Conservation (phyloP, 2,113 vertebrate species). For the Rhinogobius similis region DNA sequence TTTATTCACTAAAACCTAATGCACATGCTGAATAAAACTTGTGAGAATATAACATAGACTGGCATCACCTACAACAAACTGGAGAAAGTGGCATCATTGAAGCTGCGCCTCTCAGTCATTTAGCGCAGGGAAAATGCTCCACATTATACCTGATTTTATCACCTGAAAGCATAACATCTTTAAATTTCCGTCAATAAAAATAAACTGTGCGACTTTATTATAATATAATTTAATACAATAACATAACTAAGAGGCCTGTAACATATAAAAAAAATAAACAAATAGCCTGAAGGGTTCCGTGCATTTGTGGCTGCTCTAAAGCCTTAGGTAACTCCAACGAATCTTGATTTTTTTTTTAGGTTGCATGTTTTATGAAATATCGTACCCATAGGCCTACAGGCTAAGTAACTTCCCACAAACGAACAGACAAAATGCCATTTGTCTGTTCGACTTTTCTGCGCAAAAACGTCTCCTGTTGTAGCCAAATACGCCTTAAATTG, state of each 20-base stretch:
- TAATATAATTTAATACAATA: neutral
- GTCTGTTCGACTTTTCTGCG: neutral
- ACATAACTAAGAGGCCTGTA: neutral
- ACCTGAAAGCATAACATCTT: too few species aligned
- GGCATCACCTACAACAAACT: conserved; percentile 19
- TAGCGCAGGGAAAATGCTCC: conserved; percentile 14
- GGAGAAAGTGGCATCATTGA: conserved; percentile 39
- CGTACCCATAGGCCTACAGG: too few species aligned
- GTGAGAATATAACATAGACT: too few species aligned
- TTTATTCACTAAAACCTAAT: neutral
- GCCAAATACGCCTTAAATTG: too few species aligned
- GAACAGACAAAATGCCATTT: neutral
- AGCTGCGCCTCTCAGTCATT: conserved; percentile 75
- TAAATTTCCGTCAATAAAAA: too few species aligned
- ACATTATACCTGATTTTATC: too few species aligned
- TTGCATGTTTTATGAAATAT: too few species aligned
- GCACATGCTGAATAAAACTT: conserved; percentile 6
- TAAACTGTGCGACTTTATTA: neutral
- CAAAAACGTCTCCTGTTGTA: too few species aligned
- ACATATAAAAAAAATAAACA: too few species aligned
- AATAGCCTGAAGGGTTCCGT: neutral
- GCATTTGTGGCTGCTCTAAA: neutral
- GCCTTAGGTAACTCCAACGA: too few species aligned
- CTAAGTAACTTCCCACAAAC: too few species aligned
- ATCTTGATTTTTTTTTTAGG: too few species aligned